phyloP scores from a whole-genome alignment of 2,888 invertebrate species.

The Rhagophthalmus giganteus region DNA sequence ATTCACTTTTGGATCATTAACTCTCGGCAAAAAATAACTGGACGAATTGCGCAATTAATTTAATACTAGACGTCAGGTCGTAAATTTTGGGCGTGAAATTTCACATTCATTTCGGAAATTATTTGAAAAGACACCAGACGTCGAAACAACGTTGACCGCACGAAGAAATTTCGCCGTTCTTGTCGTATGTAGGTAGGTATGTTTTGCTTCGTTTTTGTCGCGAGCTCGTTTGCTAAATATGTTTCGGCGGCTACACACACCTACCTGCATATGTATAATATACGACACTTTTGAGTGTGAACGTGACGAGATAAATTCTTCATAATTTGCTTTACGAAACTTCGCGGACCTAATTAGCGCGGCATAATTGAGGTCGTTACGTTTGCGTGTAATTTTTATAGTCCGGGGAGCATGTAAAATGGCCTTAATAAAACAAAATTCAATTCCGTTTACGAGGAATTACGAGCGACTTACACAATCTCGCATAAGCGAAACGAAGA shows the following conservation, averaged over 20 bases:
- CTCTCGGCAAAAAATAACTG: slow-evolving; percentile 1
- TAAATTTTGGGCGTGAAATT: slow-evolving; percentile 10
- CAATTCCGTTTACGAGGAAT: too few species aligned
- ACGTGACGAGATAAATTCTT: slow-evolving; percentile 23
- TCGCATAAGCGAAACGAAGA: slow-evolving; percentile 4
- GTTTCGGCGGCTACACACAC: slow-evolving; percentile 14
- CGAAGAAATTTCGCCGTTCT: slow-evolving; percentile 8
- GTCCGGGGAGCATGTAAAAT: too few species aligned
- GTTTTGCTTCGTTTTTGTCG: slow-evolving; percentile 8
- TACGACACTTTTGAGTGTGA: slow-evolving; percentile 15
- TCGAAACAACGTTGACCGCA: slow-evolving; percentile 2
- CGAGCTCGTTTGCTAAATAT: slow-evolving; percentile 18
- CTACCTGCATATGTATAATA: slow-evolving; percentile 7
- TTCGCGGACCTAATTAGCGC: slow-evolving; percentile 15
- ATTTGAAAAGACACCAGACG: slow-evolving; percentile 2
- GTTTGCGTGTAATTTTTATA: too few species aligned
- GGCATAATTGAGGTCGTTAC: too few species aligned
- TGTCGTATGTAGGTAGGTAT: too few species aligned
- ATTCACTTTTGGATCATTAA: slow-evolving; percentile 17
- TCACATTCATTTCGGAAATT: slow-evolving; percentile 5
- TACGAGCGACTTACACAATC: neutral
- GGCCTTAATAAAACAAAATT: too few species aligned
- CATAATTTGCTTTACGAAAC: slow-evolving; percentile 6
- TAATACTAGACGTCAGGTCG: too few species aligned
- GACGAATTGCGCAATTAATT: too few species aligned